Evolutionary conservation across 2,888 invertebrate genomes (phyloP), one percentile per base, ranked within the genome.

Genomic region (Tillus elongatus): DNA sequence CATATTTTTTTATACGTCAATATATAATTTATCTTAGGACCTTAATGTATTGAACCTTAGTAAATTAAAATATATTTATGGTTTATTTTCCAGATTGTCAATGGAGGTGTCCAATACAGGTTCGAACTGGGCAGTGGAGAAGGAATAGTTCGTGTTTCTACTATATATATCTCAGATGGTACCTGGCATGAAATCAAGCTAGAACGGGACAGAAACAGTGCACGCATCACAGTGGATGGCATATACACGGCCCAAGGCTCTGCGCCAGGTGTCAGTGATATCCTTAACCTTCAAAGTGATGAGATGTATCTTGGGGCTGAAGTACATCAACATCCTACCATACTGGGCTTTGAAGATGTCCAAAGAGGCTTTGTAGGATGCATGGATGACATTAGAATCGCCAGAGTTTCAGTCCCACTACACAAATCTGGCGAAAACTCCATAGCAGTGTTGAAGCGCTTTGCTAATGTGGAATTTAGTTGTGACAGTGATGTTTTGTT

Each of bases 121-220:
- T 90, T 92, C 71, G 89, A 96, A 62, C 75, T 93, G 48, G 96
- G 96, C 12, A 84, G 86, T 47, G 96, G 95, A 3, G 86, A 86
- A 64, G 91, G 88, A 24, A 67, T 82, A 36, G 82, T 91, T 15
- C 74, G 83, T 43, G 82, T 87, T 2, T 75, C 79, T 15, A 79
- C 80, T 39, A 69, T 79, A n/a, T 76, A 76, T 53, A 74, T 88
- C n/a, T 79, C 83, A 15, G 88, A 90, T 58, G 88, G 89, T 3
- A 74, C 77, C 48, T 90, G 90, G 90, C 90, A 90, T 61, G 77
- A 79, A 47, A 72, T 79, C 15, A 72, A 79, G 27, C 68, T 95
- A 40, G 88, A 90, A 61, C 74, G 91, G 14, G 79, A 85, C 50
- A 82, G 86, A 14, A 88, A 83, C 52, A 77, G 74, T 57, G 85